These are phyloP conservation scores for Drosophila imparisetae DNA, from an alignment of 2,888 invertebrate genomes.

Conservation along the genomic window DNA sequence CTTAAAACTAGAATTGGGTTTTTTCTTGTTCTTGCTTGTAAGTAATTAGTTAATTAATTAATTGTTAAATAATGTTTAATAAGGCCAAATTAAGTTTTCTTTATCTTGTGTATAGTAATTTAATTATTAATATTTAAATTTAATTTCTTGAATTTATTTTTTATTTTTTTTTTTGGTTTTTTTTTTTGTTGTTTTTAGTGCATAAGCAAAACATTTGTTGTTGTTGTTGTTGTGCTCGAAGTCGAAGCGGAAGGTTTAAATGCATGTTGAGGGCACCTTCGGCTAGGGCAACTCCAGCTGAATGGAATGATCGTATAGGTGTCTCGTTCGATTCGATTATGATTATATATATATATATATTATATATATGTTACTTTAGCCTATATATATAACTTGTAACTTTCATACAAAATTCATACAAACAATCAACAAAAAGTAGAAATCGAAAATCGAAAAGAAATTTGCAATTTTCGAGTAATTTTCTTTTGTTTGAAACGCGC, in stretches of 20 bases:
- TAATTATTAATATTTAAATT: constrained; percentile 40
- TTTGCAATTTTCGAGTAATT: not conserved
- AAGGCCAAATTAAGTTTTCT: constrained; percentile 83
- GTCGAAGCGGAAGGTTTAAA: constrained; percentile 71
- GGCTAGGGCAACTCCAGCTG: constrained; percentile 64
- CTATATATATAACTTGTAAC: constrained; percentile 15
- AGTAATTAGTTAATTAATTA: constrained; percentile 38
- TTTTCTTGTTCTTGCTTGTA: constrained; percentile 28
- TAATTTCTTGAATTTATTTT: constrained; percentile 17
- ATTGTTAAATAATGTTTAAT: constrained; percentile 79
- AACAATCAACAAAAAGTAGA: constrained; percentile 29
- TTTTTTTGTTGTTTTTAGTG: not conserved
- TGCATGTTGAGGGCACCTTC: constrained; percentile 64
- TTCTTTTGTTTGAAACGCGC: constrained; percentile 63
- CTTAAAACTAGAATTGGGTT: constrained; percentile 51
- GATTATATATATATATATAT: not conserved
- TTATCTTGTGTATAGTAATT: constrained; percentile 36
- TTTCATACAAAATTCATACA: constrained; percentile 41
- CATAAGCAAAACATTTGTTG: constrained; percentile 41
- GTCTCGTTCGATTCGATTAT: constrained; percentile 49
- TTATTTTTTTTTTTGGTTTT: no score
- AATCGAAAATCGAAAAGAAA: not conserved
- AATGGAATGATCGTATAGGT: constrained; percentile 81
- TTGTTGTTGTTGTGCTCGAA: constrained; percentile 42
- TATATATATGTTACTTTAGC: not conserved